Evolutionary conservation across 1,140 invertebrate genomes (phyloP), one percentile per base, ranked within the genome.

Genomic region (Aphaenogaster ashmeadi): DNA sequence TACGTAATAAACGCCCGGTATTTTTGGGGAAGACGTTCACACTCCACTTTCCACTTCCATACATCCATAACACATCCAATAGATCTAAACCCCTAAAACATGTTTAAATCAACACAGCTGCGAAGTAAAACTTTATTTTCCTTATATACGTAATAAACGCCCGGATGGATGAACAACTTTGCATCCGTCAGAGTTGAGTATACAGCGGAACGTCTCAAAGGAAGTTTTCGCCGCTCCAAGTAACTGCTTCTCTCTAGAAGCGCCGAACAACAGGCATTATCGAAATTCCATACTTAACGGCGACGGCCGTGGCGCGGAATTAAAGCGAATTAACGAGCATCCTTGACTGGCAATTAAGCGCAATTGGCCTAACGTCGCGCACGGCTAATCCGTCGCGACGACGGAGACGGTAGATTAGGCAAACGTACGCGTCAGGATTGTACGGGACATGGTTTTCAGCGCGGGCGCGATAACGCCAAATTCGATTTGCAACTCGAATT

Each of bases 401-500:
- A 21, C 50, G 56, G 58, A 52, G 83, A 78, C 58, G 72, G 4
- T 18, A 15, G 83, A 86, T 86, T 78, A 86, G 47, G 58, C 83
- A n/a, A 21, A 41, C 72, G 47, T 21, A 36, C 60, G 36, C 60
- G 41, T 67, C 15, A 50, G 44, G 41, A 75, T 75, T 74, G 54
- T 74, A 41, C 18, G 67, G 80, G 38, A 60, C 66, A 44, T 7
- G 71, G 72, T 84, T 84, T 84, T 84, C 80, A 74, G 41, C 54
- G 69, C 67, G 67, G 41, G 80, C 27, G 80, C 47, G 74, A 86
- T 86, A 86, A 79, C 71, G 74, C 47, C 83, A 79, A 78, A 86
- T 86, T 86, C 60, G 75, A 79, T 86, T 86, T 78, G 50, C 72
- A 27, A 86, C 83, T 64, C 83, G 74, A 86, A 86, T 86, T 86